Evolutionary conservation across 2,797 vertebrate genomes (phyloP).

Genomic region (Tragopan temminckii): DNA sequence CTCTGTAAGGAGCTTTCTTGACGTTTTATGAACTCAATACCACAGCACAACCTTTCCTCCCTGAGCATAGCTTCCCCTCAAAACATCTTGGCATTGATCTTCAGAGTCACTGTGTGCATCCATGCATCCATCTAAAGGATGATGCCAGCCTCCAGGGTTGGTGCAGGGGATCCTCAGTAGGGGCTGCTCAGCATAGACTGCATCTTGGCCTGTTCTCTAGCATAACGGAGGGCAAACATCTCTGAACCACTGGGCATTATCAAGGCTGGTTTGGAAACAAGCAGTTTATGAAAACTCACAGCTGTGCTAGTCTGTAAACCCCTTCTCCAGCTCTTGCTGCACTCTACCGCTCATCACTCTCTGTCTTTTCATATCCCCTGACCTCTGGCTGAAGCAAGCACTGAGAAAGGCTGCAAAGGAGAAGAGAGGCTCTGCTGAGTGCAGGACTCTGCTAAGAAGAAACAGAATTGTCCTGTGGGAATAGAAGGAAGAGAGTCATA

Average conservation of each 20-base stretch:
- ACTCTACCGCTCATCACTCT: neutral
- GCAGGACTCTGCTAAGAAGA: neutral
- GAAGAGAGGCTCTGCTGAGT: neutral
- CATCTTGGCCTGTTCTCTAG: neutral
- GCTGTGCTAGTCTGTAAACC: neutral
- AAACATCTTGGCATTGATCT: neutral
- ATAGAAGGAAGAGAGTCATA: neutral
- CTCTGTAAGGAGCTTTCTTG: neutral
- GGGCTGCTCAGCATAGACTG: neutral
- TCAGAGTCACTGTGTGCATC: neutral
- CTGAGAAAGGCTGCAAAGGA: neutral
- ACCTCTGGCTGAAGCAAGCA: neutral
- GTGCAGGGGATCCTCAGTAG: neutral
- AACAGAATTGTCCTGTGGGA: neutral
- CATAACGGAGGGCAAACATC: neutral
- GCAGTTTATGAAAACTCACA: neutral
- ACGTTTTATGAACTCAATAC: neutral
- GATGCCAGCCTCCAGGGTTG: neutral
- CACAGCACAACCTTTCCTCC: neutral
- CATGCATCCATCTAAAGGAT: rapidly evolving
- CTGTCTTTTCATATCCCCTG: neutral
- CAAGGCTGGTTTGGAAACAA: neutral
- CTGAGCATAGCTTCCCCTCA: neutral
- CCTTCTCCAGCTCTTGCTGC: neutral
- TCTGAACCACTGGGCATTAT: neutral